Evolutionary conservation across 2,113 vertebrate species (phyloP).

Genomic region (Terrapene triunguis): DNA sequence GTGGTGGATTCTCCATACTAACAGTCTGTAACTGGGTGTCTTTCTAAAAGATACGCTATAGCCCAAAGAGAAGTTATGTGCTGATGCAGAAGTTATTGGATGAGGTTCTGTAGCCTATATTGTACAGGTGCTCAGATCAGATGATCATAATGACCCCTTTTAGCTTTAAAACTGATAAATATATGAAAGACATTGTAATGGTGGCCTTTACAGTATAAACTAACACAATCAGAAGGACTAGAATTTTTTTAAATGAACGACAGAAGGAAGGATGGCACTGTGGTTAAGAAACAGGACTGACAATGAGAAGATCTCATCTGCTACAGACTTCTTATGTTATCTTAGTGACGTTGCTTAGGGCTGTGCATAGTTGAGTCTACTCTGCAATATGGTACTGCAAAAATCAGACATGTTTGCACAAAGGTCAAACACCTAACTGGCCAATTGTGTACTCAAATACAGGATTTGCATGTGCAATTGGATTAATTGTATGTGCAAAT

Average conservation of each 20-base stretch:
- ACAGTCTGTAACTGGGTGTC: slow-evolving; percentile 6
- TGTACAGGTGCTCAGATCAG: background rate
- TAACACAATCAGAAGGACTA: background rate
- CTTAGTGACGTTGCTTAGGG: background rate
- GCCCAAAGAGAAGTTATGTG: background rate
- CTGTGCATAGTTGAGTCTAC: background rate
- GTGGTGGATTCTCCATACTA: slow-evolving; percentile 44
- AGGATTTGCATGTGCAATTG: background rate
- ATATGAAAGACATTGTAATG: background rate
- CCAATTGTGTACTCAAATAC: background rate
- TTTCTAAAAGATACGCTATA: background rate
- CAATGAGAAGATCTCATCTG: background rate
- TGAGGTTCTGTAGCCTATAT: background rate
- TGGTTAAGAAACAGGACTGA: background rate
- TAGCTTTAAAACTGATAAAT: background rate
- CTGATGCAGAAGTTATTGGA: background rate
- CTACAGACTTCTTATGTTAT: background rate
- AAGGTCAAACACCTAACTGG: background rate
- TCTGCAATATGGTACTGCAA: background rate
- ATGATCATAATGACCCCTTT: background rate
- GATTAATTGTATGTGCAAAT: background rate
- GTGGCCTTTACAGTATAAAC: background rate
- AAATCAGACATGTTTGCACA: background rate
- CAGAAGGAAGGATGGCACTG: background rate
- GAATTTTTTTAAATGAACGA: background rate